These are phyloP conservation scores for Clostera curtula DNA, from an alignment of 2,888 invertebrate genomes.

Conservation along the genomic window DNA sequence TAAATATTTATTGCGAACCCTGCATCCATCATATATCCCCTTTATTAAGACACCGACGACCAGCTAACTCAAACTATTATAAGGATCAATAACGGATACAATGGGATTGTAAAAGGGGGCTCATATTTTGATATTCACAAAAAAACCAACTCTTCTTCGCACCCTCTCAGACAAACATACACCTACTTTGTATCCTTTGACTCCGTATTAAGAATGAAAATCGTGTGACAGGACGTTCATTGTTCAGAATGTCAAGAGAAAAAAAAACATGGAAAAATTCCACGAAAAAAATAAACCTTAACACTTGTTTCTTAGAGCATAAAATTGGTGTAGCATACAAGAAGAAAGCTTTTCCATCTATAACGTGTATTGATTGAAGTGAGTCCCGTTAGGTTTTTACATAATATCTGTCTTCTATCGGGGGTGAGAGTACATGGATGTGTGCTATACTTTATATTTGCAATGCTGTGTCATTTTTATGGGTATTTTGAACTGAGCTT, in stretches of 20 bases:
- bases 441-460: constrained; percentile 36
- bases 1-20: constrained; percentile 27
- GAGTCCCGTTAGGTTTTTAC: constrained; percentile 71
- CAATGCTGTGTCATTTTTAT: constrained; percentile 28
- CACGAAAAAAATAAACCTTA: constrained; percentile 29
- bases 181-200: constrained; percentile 32
- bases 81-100: constrained; percentile 71
- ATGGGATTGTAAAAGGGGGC: constrained; percentile 72
- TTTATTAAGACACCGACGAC: constrained; percentile 62
- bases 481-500: constrained; percentile 26
- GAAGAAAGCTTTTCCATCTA: constrained; percentile 67
- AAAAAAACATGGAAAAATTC: constrained; percentile 33
- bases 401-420: constrained; percentile 67
- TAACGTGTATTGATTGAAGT: constrained; percentile 74
- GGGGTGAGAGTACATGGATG: constrained; percentile 50
- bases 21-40: constrained; percentile 54
- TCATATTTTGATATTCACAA: constrained; percentile 74
- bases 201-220: constrained; percentile 44
- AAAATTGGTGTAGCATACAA: constrained; percentile 23
- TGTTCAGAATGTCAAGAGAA: constrained; percentile 53
- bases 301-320: constrained; percentile 24
- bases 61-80: constrained; percentile 67
- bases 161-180: constrained; percentile 31
- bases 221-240: constrained; percentile 46
- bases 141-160: constrained; percentile 66